phyloP scores from a whole-genome alignment of 2,797 vertebrate species.

The Brachymystax lenok region DNA sequence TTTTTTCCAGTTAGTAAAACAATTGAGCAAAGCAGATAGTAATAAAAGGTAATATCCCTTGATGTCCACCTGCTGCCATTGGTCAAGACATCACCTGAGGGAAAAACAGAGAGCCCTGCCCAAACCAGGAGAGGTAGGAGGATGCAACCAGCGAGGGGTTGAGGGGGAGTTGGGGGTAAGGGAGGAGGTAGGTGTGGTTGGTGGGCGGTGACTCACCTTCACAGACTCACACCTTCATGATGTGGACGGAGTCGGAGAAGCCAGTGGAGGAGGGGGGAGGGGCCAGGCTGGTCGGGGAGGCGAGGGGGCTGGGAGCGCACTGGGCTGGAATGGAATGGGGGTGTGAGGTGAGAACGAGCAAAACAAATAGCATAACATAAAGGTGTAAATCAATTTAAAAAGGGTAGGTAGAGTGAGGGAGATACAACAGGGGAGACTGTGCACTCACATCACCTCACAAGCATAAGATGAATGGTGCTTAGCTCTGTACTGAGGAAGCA shows the following conservation, averaged over 20 bases:
- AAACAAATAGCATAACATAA: constrained; percentile 31
- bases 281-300: constrained; percentile 86
- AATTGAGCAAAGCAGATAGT: not conserved
- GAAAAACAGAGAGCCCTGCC: not conserved
- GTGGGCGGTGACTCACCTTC: constrained; percentile 68
- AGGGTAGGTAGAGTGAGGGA: not conserved
- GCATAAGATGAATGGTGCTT: too few species aligned
- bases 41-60: not conserved
- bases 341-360: constrained; percentile 20
- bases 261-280: constrained; percentile 81
- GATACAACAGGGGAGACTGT: too few species aligned
- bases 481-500: not conserved
- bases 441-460: not conserved
- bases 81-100: not conserved
- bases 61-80: not conserved
- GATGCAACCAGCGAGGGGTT: not conserved
- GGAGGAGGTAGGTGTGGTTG: constrained; percentile 22
- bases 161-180: not conserved
- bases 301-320: constrained; percentile 84
- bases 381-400: not conserved
- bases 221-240: constrained; percentile 87
- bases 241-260: constrained; percentile 78
- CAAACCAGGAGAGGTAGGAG: constrained; percentile 14
- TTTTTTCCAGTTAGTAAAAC: not conserved
- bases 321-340: constrained; percentile 79